A percentile compares a stretch with the other conserved stretches of the same genome.
These are phyloP conservation scores for Vultur gryphus DNA, from an alignment of 2,797 vertebrate genomes.

Conservation along the genomic window DNA sequence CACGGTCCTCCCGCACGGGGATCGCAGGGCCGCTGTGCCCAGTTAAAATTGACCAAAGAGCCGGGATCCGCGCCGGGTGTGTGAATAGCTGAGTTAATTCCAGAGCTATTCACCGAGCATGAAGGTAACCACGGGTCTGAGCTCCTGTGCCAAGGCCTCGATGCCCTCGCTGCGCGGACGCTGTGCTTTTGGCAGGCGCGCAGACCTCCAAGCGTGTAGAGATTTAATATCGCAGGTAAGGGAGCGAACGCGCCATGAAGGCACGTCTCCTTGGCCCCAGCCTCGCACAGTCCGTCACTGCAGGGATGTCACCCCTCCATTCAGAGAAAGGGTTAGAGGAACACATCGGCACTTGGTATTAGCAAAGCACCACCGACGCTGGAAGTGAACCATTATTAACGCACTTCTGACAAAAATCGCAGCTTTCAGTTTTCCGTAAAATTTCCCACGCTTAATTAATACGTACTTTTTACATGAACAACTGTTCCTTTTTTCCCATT, in stretches of 20 bases:
- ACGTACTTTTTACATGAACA: not conserved
- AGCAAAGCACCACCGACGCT: fast-evolving
- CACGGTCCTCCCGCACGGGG: fast-evolving
- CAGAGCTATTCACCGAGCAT: fast-evolving
- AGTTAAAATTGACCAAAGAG: fast-evolving
- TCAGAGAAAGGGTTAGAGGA: fast-evolving
- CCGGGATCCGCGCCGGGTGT: fast-evolving
- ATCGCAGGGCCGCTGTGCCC: fast-evolving
- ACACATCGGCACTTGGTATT: fast-evolving
- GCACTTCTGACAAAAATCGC: not conserved
- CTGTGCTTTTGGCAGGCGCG: fast-evolving
- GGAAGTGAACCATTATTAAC: fast-evolving
- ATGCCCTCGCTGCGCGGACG: fast-evolving
- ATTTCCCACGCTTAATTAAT: not conserved
- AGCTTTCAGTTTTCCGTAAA: fast-evolving
- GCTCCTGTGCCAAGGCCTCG: not conserved
- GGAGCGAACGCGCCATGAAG: fast-evolving
- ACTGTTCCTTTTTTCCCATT: not conserved
- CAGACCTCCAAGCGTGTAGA: fast-evolving
- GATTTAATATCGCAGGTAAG: fast-evolving
- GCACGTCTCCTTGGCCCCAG: fast-evolving
- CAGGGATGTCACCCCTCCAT: fast-evolving
- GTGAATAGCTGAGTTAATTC: fast-evolving
- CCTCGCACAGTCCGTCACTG: fast-evolving
- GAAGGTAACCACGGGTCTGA: fast-evolving